These are phyloP conservation scores for Venustaconcha ellipsiformis DNA, from an alignment of 1,140 invertebrate genomes.

Conservation along the genomic window DNA sequence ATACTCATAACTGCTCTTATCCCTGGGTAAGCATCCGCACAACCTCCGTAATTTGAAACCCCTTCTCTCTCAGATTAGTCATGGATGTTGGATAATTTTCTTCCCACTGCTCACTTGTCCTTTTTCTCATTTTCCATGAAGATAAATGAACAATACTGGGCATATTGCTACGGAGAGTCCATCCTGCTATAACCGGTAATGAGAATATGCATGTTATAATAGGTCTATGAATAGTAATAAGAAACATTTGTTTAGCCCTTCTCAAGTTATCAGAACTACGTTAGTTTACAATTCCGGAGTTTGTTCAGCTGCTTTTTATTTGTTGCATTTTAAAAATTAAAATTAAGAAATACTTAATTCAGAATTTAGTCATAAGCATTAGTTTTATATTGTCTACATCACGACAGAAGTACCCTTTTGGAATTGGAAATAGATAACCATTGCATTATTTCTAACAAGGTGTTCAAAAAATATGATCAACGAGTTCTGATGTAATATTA, in stretches of 20 bases:
- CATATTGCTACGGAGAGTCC: conserved; percentile 35
- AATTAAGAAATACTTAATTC: too few species aligned
- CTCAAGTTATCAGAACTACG: not conserved
- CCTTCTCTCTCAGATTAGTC: conserved; percentile 8
- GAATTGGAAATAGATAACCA: too few species aligned
- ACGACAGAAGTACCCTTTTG: too few species aligned
- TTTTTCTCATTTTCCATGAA: conserved; percentile 28
- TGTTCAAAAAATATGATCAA: too few species aligned
- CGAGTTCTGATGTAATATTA: too few species aligned
- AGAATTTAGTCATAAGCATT: too few species aligned
- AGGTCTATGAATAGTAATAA: not conserved
- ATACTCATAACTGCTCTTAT: conserved; percentile 32
- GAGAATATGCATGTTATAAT: not conserved
- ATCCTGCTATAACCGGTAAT: conserved; percentile 36
- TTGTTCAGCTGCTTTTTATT: not conserved
- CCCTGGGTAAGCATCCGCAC: conserved; percentile 33
- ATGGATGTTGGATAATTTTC: conserved; percentile 23
- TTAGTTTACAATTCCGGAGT: not conserved
- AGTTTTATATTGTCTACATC: too few species aligned
- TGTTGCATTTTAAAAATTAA: not conserved
- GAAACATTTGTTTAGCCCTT: not conserved
- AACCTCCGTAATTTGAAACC: conserved; percentile 20
- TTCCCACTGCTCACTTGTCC: conserved; percentile 24
- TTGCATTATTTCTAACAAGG: too few species aligned
- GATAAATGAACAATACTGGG: conserved; percentile 35